These are phyloP conservation scores for Microchirus variegatus DNA, from an alignment of 2,797 vertebrate species.

Conservation along the genomic window DNA sequence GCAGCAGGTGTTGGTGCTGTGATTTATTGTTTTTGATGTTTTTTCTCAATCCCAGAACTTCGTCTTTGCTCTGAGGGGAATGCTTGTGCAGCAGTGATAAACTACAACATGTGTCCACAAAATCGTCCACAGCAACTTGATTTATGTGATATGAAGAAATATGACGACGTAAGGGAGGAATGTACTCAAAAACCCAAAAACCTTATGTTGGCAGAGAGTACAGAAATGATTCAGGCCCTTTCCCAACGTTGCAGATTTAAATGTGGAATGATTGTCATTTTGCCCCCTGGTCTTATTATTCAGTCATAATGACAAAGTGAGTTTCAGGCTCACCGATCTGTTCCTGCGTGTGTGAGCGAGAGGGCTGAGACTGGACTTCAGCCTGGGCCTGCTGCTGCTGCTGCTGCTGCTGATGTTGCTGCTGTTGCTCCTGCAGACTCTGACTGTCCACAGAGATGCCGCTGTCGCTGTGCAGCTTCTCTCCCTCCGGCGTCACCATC, in stretches of 20 bases:
- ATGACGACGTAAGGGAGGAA: slow-evolving; percentile 2
- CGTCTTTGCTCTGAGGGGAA: slow-evolving; percentile 16
- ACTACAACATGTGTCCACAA: slow-evolving; percentile 1
- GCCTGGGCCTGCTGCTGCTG: slow-evolving; percentile 81
- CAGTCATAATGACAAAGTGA: neutral
- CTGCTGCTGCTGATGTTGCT: slow-evolving; percentile 86
- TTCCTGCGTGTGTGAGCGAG: slow-evolving; percentile 80
- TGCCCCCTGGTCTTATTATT: no score
- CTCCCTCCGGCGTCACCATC: slow-evolving; percentile 94
- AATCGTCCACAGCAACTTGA: slow-evolving; percentile 23
- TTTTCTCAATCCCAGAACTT: slow-evolving; percentile 4
- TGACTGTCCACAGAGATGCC: slow-evolving; percentile 98
- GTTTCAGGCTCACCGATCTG: slow-evolving; percentile 74
- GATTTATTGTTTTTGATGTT: slow-evolving; percentile 48
- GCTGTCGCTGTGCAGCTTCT: slow-evolving; percentile 98
- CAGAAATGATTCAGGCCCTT: no score
- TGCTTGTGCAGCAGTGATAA: slow-evolving; percentile 12
- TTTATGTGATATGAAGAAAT: slow-evolving; percentile 20
- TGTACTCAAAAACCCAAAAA: no score
- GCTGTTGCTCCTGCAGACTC: slow-evolving; percentile 91
- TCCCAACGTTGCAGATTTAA: no score
- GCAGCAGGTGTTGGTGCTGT: slow-evolving; percentile 9
- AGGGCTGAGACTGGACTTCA: slow-evolving; percentile 77
- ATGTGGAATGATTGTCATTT: no score
- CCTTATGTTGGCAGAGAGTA: no score